Evolutionary conservation across 2,888 invertebrate genomes (phyloP).

Genomic region (Agriopis marginaria): DNA sequence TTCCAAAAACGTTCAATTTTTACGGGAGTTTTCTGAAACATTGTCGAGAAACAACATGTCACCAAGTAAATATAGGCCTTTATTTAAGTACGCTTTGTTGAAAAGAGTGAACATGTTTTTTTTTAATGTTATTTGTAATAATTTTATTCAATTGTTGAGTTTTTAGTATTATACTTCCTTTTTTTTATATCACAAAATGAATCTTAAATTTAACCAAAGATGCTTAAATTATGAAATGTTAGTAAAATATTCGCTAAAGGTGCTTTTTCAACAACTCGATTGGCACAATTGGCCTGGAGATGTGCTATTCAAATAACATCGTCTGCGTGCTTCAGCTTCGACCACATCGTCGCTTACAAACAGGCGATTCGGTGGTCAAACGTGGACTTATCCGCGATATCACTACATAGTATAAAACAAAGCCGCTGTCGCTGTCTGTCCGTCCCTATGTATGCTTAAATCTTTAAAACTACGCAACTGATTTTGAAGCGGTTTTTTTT

Average conservation of each 20-base stretch:
- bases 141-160: constrained; percentile 69
- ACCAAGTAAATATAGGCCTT: background rate
- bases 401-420: no score
- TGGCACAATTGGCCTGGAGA: background rate
- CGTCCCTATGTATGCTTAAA: no score
- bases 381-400: no score
- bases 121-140: constrained; percentile 57
- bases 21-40: background rate
- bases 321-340: no score
- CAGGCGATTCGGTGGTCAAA: no score
- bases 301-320: background rate
- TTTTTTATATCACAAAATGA: constrained; percentile 56
- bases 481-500: no score
- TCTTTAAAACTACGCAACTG: no score
- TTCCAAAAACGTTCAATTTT: background rate
- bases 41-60: background rate
- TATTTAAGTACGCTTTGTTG: constrained; percentile 49
- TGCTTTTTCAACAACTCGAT: background rate
- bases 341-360: no score
- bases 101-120: constrained; percentile 60
- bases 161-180: constrained; percentile 41
- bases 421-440: no score
- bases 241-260: constrained; percentile 57
- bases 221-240: constrained; percentile 54
- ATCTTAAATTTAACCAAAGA: constrained; percentile 77